Evolutionary conservation across 2,797 vertebrate genomes (phyloP), one percentile per base, ranked within the genome.

Genomic region (Acestrorhynchus altus): DNA sequence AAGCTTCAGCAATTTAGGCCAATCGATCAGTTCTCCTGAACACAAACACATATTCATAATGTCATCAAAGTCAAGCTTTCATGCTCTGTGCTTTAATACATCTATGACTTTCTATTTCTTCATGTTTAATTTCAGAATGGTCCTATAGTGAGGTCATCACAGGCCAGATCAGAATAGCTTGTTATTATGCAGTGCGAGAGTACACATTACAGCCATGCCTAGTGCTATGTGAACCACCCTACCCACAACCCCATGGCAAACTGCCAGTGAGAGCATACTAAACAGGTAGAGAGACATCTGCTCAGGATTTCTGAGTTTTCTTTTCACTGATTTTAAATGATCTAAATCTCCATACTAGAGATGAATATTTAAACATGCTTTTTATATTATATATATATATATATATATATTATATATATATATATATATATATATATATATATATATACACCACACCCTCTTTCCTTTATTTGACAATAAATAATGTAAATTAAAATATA

Each of bases 211-310:
- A 35, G 11, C 20, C 40, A 65, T 22, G 26, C 9, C 13, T 49
- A 42, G 44, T 49, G 26, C n/a, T 52, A 16, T 18, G 67, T 52
- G 49, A 40, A 56, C 40, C 44, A 15, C 64, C 16, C 51, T 35
- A 26, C 39, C 35, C 64, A 52, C 44, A 60, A 31, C 24, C n/a
- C 54, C 72, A 13, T 76, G 24, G 16, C 24, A 12, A 26, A 47
- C 28, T 75, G 47, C 22, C 35, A 75, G 42, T 31, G 39, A 20
- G 42, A 71, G 64, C 28, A 52, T 15, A 65, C 46, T 59, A 77
- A 81, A 74, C 26, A 77, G 51, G 51, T 47, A 26, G 10, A 28
- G 35, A 70, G 57, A 60, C 46, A 79, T 84, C 78, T 83, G 78
- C 57, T 70, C 54, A 31, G 63, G 4, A 47, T 77, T 44, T 81